Evolutionary conservation across 1,140 invertebrate species (phyloP).

Genomic region (Zaprionus kolodkinae): DNA sequence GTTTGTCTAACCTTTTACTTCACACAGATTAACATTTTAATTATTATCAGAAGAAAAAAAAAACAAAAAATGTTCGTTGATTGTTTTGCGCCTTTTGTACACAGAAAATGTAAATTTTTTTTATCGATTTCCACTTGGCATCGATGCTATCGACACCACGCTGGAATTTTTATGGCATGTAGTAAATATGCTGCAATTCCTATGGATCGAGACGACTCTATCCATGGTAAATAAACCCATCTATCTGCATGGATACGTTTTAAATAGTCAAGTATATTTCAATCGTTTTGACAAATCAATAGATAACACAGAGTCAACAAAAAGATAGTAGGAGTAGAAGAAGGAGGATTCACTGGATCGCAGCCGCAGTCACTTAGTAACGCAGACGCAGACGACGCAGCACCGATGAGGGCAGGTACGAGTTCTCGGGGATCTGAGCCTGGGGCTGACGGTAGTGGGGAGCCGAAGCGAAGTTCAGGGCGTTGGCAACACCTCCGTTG

Average conservation of each 20-base stretch:
- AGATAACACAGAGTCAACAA: slow-evolving; percentile 76
- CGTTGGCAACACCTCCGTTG: slow-evolving; percentile 67
- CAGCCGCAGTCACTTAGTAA: slow-evolving; percentile 34
- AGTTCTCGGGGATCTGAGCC: slow-evolving; percentile 68
- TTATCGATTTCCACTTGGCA: slow-evolving; percentile 68
- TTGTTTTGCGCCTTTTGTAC: slow-evolving; percentile 56
- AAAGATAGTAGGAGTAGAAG: slow-evolving; percentile 13
- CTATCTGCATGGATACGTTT: slow-evolving; percentile 14
- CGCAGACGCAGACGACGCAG: slow-evolving; percentile 69
- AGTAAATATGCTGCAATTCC: slow-evolving; percentile 61
- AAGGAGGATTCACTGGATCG: background rate
- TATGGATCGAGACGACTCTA: slow-evolving; percentile 6
- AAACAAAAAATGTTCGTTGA: slow-evolving; percentile 59
- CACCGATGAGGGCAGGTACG: slow-evolving; percentile 72
- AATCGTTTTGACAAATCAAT: slow-evolving; percentile 65
- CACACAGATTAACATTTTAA: slow-evolving; percentile 83
- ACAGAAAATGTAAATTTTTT: slow-evolving; percentile 70
- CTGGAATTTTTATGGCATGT: slow-evolving; percentile 69
- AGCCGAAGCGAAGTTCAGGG: slow-evolving; percentile 72
- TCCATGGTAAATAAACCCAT: slow-evolving; percentile 1
- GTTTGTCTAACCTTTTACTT: slow-evolving; percentile 83
- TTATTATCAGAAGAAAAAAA: slow-evolving; percentile 54
- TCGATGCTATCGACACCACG: slow-evolving; percentile 35
- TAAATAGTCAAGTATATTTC: slow-evolving; percentile 64
- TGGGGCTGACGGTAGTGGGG: slow-evolving; percentile 51